phyloP scores from a whole-genome alignment of 2,797 vertebrate genomes.

The Geotrypetes seraphini region DNA sequence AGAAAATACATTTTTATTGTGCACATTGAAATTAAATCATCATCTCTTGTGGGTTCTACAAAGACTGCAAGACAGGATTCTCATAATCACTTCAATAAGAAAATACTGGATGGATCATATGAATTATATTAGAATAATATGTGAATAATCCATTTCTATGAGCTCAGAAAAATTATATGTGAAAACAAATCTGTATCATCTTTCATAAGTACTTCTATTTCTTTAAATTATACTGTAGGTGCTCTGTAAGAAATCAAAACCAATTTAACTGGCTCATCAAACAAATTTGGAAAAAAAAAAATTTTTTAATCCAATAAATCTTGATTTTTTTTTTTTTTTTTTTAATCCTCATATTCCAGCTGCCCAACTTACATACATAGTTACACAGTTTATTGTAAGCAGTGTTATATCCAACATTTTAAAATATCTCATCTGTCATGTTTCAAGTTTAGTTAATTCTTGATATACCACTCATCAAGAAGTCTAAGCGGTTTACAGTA shows the following conservation, averaged over 20 bases:
- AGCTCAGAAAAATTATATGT: not conserved
- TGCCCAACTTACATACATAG: not conserved
- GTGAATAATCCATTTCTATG: not conserved
- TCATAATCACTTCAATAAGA: not conserved
- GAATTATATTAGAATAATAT: not conserved
- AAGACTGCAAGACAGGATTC: not conserved
- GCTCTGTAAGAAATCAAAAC: not conserved
- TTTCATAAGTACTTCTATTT: not conserved
- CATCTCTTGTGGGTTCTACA: not conserved
- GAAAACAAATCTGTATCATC: not conserved
- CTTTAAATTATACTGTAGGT: not conserved
- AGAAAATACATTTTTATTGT: no score
- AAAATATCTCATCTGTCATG: not conserved
- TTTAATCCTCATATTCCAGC: no score
- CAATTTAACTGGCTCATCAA: not conserved
- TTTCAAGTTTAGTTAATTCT: no score
- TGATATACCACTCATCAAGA: no score
- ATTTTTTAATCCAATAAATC: no score
- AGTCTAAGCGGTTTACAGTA: no score
- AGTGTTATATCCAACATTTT: not conserved
- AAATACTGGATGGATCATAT: not conserved
- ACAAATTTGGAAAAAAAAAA: not conserved
- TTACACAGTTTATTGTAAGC: not conserved
- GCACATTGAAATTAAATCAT: no score
- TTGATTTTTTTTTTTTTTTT: no score